Evolutionary conservation across 2,888 invertebrate genomes (phyloP), one percentile per base, ranked within the genome.

Genomic region (Pollenia amentaria): DNA sequence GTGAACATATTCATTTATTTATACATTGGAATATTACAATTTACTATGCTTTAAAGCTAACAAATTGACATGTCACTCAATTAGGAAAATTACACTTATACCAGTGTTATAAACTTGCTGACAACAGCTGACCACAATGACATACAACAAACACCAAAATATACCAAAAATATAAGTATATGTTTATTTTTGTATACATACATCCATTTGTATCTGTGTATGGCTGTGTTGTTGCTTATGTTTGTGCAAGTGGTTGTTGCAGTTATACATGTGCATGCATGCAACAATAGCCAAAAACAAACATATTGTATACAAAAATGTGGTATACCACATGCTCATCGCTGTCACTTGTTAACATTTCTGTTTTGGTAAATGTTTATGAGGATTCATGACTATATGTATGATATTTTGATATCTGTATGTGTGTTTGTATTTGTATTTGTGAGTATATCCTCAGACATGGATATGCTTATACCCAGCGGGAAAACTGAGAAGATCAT

Each of bases 31-130:
- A 79, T 38, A 75, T 79, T 84, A 46, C 84, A 73, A 53, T 75
- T 75, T 65, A 73, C 78, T 65, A 40, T 72, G 16, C 80, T 83
- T 80, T 65, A 80, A 84, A 77, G 72, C 67, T 83, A 84, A 80
- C 84, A 80, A 77, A 84, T 87, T 87, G 87, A 80, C 87, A 72
- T 87, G 87, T 84, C 87, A 87, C 84, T 87, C 84, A 87, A 87
- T 87, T 87, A 84, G 84, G 69, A 79, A 70, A 82, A 82, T 87
- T 82, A 78, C 78, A 82, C 81, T 81, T 82, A 76, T 79, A 78
- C 51, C 38, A 70, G 81, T 64, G 67, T 79, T 83, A 85, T 81
- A 86, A 81, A 84, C 85, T 86, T 84, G 85, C 78, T 85, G 84
- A 81, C 85, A 85, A 65, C 70, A 81, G 62, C 75, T 84, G 85